These are phyloP conservation scores for Anodontia alba DNA, from an alignment of 2,888 invertebrate genomes.

Conservation along the genomic window DNA sequence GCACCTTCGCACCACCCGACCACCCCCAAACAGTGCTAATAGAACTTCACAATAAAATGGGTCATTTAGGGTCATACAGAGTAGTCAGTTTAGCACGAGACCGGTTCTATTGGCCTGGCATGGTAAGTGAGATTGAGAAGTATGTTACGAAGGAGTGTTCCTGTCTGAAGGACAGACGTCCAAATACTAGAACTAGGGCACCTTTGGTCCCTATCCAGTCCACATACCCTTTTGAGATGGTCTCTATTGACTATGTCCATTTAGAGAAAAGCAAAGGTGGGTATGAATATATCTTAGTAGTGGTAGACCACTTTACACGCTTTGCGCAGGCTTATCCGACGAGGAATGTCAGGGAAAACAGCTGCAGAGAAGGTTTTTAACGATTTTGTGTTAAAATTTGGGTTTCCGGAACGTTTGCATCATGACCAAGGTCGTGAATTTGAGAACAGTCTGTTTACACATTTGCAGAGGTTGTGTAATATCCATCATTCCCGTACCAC, in stretches of 20 bases:
- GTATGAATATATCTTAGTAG: slow-evolving; percentile 28
- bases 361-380: slow-evolving; percentile 31
- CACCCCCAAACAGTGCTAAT: not conserved
- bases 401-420: slow-evolving; percentile 22
- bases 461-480: slow-evolving; percentile 7
- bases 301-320: slow-evolving; percentile 35
- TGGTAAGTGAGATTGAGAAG: slow-evolving; percentile 36
- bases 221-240: slow-evolving; percentile 39
- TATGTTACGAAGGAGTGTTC: slow-evolving; percentile 20
- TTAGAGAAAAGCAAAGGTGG: slow-evolving; percentile 29
- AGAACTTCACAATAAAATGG: slow-evolving; percentile 39
- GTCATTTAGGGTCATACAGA: slow-evolving; percentile 29
- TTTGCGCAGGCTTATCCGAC: slow-evolving; percentile 34
- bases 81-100: slow-evolving; percentile 25
- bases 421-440: slow-evolving; percentile 40
- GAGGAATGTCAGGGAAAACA: slow-evolving; percentile 30
- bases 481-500: slow-evolving; percentile 30
- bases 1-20: too few species aligned
- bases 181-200: not conserved
- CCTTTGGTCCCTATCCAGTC: slow-evolving; percentile 24
- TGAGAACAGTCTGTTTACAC: slow-evolving; percentile 22
- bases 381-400: slow-evolving; percentile 27
- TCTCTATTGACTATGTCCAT: slow-evolving; percentile 34
- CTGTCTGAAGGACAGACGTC: slow-evolving; percentile 34
- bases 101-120: slow-evolving; percentile 43